Evolutionary conservation across 2,888 invertebrate genomes (phyloP), one percentile per base, ranked within the genome.

Genomic region (Piscicola geometra): DNA sequence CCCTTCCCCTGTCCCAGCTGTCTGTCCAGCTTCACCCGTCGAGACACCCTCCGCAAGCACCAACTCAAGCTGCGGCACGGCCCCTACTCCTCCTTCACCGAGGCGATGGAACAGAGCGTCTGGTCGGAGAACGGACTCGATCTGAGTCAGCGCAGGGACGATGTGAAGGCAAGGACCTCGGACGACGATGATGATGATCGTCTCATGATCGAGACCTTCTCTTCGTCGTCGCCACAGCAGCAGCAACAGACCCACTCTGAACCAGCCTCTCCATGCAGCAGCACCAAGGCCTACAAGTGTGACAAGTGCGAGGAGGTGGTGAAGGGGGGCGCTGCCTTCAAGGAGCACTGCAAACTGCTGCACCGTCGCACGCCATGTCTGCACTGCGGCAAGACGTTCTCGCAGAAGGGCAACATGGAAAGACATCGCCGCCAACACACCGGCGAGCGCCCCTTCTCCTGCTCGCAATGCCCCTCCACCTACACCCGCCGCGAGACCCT

Each of bases 1-100:
- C 84, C 84, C 1, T 78, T 76, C 47, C 36, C 70, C 1, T 78
- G 78, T 60, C 60, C 67, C 0, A 76, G 73, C 33, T 78, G 78
- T 47, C 72, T 71, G 21, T 60, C 68, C 60, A 76, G 76, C 64
- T 78, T 78, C 71, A 75, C 77, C 25, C 76, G 78, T 15, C 73
- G 77, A 1, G 78, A 78, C 71, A 73, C 77, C 41, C 75, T 78
- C 35, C 76, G 75, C 71, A 78, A 77, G 35, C 78, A 78, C 41
- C 75, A 72, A 60, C 33, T 66, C n/a, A 78, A 76, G 69, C 9
- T 56, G 60, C 21, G 52, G 25, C 71, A 71, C 28, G 25, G 52
- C 15, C 60, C 60, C 5, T 56, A 56, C 60, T 25, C 21, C 3
- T 5, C 9, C 9, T 15, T 41, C 41, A 56, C 9, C 60, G 3